Evolutionary conservation across 2,888 invertebrate species (phyloP).

Genomic region (Heliconius sara): DNA sequence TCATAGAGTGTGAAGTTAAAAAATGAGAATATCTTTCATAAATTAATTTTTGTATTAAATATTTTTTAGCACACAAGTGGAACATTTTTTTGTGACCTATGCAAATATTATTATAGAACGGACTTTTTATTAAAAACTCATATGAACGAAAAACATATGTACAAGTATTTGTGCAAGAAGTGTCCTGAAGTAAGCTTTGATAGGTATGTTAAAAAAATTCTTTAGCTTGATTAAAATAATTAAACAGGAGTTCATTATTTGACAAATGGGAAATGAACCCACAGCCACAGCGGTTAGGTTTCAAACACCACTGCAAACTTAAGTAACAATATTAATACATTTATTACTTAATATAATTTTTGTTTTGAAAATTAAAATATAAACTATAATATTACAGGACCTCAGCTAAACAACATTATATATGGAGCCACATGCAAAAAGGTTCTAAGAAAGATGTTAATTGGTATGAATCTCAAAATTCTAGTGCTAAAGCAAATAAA

Average conservation of each 20-base stretch:
- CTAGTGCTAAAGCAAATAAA: slow-evolving; percentile 38
- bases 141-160: slow-evolving; percentile 75
- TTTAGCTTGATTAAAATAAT: background rate
- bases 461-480: slow-evolving; percentile 62
- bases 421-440: slow-evolving; percentile 65
- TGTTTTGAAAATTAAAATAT: background rate
- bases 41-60: background rate
- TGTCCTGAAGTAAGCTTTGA: slow-evolving; percentile 76
- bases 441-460: slow-evolving; percentile 56
- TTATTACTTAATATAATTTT: background rate
- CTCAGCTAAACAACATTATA: slow-evolving; percentile 73
- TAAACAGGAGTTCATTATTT: background rate
- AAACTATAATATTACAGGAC: slow-evolving; percentile 53
- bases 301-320: background rate
- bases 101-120: slow-evolving; percentile 72
- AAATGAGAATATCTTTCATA: background rate
- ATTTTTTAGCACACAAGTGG: slow-evolving; percentile 70
- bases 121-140: slow-evolving; percentile 72
- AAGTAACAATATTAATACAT: background rate
- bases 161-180: slow-evolving; percentile 76
- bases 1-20: background rate
- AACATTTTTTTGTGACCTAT: slow-evolving; percentile 65
- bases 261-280: background rate
- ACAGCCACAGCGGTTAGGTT: background rate
- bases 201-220: slow-evolving; percentile 58